Evolutionary conservation across 2,797 vertebrate genomes (phyloP), one percentile per base, ranked within the genome.

Genomic region (Poecilia picta): DNA sequence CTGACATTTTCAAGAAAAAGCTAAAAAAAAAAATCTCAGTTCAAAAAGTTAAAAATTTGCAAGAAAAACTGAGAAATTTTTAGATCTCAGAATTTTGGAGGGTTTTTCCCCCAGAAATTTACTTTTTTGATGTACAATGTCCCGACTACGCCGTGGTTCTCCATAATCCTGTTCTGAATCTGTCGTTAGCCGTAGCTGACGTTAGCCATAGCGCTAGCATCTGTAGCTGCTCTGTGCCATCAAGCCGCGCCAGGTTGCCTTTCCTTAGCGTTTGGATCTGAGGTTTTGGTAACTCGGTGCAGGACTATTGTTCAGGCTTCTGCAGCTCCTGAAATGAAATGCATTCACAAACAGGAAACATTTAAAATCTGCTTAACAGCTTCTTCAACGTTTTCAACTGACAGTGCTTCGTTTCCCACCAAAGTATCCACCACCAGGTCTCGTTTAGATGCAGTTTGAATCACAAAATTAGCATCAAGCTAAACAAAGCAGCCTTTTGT

Each of bases 191-290:
- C 16, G 46, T 16, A 16, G 46, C 15, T 4, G 46, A 47, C 18
- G 47, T 0, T 49, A 25, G 83, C 82, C 33, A 57, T 84, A 77
- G 79, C 86, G 78, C 84, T 86, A 85, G 85, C 78, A 89, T 73
- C 72, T 74, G 28, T 85, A 80, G 88, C 87, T 89, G 88, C 87
- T 89, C 84, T 85, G 85, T 85, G 79, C 85, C 78, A 87, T 85
- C 86, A 76, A 86, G 85, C 83, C 41, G 12, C 51, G 88, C 81
- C 90, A 81, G 83, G 86, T 83, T 88, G 89, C 92, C 89, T 92
- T 90, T 89, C 88, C 78, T 79, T 57, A 77, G 82, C 84, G 75
- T 82, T 88, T 81, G 51, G 82, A 74, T 81, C 74, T 85, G 81
- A 73, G 84, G 81, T 79, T 76, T 83, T 66, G 66, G 72, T 74